A percentile compares a stretch with the other conserved stretches of the same genome.
phyloP scores from a whole-genome alignment of 2,888 invertebrate species.

The Brenthis hecate region DNA sequence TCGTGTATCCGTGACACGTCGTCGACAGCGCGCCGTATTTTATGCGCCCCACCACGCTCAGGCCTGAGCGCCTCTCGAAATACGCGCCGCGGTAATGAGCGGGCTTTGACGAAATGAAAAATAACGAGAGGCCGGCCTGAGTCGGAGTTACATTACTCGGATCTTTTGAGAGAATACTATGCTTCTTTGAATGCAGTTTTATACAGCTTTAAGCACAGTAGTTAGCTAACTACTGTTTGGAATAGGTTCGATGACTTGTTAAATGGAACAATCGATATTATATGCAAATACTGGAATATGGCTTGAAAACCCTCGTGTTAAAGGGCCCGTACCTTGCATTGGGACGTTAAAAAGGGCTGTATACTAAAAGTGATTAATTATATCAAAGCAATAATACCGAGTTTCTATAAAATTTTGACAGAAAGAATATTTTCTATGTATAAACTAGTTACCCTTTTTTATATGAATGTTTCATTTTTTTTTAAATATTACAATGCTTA shows the following conservation, averaged over 20 bases:
- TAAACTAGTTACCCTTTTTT: too few species aligned
- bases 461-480: too few species aligned
- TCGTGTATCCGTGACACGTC: conserved; percentile 73
- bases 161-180: conserved; percentile 9
- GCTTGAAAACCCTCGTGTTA: too few species aligned
- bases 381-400: too few species aligned
- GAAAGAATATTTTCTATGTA: too few species aligned
- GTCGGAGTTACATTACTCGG: conserved; percentile 23
- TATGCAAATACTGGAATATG: too few species aligned
- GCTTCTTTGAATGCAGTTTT: conserved; percentile 3
- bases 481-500: too few species aligned
- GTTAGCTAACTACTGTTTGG: neutral
- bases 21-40: conserved; percentile 63
- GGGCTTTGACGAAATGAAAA: conserved; percentile 45
- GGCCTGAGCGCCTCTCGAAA: conserved; percentile 52
- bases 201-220: neutral
- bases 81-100: conserved; percentile 45
- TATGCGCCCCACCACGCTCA: conserved; percentile 67
- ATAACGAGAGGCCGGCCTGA: conserved; percentile 41
- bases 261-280: too few species aligned
- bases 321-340: too few species aligned
- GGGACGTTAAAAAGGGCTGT: too few species aligned
- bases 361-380: too few species aligned
- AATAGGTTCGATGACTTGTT: neutral
- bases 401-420: too few species aligned